A percentile compares a stretch with the other conserved stretches of the same genome.
Conservation (phyloP, 2,888 invertebrate genomes). For the Thelaira solivaga region DNA sequence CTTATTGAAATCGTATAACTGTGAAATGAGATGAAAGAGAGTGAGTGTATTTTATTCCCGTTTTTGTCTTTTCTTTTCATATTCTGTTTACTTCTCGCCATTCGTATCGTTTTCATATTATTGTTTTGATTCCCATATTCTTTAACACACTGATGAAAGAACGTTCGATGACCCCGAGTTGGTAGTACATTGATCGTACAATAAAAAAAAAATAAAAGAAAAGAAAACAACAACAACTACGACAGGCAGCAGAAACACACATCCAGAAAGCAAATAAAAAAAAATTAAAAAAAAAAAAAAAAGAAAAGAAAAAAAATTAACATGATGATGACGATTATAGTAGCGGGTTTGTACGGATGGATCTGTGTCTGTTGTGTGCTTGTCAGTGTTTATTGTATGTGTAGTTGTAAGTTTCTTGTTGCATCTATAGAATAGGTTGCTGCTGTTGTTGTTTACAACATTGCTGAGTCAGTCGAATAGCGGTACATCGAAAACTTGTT, state of each 20-base stretch:
- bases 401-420: constrained; percentile 18
- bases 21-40: constrained; percentile 10
- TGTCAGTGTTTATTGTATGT: constrained; percentile 41
- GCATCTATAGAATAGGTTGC: constrained; percentile 45
- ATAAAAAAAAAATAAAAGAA: constrained; percentile 15
- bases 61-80: constrained; percentile 54
- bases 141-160: constrained; percentile 70
- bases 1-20: constrained; percentile 37
- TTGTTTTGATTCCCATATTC: constrained; percentile 76
- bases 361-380: constrained; percentile 57
- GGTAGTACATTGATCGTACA: constrained; percentile 61
- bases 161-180: constrained; percentile 74
- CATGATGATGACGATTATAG: constrained; percentile 37
- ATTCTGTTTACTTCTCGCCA: constrained; percentile 55
- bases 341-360: constrained; percentile 41
- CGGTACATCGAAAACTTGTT: constrained; percentile 66
- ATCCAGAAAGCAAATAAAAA: constrained; percentile 32
- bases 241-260: constrained; percentile 11
- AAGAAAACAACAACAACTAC: constrained; percentile 27
- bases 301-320: constrained; percentile 48
- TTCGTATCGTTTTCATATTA: constrained; percentile 68
- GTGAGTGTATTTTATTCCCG: constrained; percentile 41
- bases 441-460: constrained; percentile 52
- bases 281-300: too few species aligned
- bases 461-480: constrained; percentile 65